Conservation (phyloP, 2,888 invertebrate species). For the Labia minor region DNA sequence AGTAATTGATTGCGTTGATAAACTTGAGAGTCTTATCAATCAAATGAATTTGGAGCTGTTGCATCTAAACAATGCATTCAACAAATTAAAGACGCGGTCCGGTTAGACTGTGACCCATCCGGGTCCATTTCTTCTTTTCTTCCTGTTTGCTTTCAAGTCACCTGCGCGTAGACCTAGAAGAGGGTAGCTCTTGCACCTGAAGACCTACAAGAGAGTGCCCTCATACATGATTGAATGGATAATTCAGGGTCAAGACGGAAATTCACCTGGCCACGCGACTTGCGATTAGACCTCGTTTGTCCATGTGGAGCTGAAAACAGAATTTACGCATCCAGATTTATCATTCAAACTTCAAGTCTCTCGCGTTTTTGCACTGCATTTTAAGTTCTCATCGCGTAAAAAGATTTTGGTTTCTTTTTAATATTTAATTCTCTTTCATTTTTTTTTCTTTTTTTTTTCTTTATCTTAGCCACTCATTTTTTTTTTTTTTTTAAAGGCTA, state of each 20-base stretch:
- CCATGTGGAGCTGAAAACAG: not conserved
- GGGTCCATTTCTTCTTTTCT: not conserved
- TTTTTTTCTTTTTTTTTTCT: too few relatives aligned
- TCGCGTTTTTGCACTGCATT: not conserved
- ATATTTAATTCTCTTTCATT: too few relatives aligned
- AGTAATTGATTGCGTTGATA: conserved; percentile 83
- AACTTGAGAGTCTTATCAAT: conserved; percentile 69
- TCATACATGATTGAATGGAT: not conserved
- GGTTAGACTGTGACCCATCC: conserved; percentile 16
- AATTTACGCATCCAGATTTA: not conserved
- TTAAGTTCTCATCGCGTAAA: too few relatives aligned
- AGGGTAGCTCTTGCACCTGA: not conserved
- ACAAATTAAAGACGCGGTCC: conserved; percentile 65
- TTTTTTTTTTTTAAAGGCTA: not conserved
- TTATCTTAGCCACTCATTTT: too few relatives aligned
- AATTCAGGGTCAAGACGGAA: not conserved
- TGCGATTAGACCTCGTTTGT: not conserved
- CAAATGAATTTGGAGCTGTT: conserved; percentile 80
- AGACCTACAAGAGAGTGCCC: not conserved
- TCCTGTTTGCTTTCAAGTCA: not conserved
- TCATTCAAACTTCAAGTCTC: too few relatives aligned
- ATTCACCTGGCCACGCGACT: not conserved
- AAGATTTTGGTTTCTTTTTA: too few relatives aligned
- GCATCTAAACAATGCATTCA: conserved; percentile 77
- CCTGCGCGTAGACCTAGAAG: not conserved